Evolutionary conservation across 1,140 invertebrate species (phyloP).

Genomic region (Papilio polyxenes): DNA sequence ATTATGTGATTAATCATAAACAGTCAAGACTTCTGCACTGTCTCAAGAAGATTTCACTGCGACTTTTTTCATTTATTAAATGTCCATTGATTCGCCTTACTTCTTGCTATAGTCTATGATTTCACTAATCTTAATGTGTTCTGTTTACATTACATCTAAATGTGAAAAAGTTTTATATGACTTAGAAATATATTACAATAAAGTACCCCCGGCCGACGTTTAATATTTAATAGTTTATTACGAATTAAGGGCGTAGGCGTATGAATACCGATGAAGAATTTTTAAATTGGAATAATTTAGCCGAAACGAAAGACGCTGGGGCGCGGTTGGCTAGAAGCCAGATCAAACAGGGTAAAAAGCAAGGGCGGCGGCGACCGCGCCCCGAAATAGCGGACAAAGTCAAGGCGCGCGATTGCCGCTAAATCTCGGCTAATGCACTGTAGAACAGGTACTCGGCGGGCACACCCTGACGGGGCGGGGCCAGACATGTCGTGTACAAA

Average conservation of each 20-base stretch:
- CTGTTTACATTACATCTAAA: not conserved
- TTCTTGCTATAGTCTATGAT: not conserved
- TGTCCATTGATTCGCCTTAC: conserved; percentile 13
- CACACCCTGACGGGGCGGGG: conserved; percentile 13
- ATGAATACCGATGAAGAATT: not conserved
- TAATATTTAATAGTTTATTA: conserved; percentile 6
- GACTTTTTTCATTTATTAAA: not conserved
- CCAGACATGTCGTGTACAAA: conserved; percentile 27
- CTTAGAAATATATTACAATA: not conserved
- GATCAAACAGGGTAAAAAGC: conserved; percentile 78
- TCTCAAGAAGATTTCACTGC: conserved; percentile 9
- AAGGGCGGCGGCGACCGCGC: conserved; percentile 74
- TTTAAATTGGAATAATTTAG: conserved; percentile 20
- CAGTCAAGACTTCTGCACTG: conserved; percentile 43
- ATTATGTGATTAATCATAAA: conserved; percentile 45
- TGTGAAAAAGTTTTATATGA: not conserved
- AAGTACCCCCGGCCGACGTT: not conserved
- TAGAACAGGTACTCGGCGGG: conserved; percentile 19
- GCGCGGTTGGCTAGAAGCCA: conserved; percentile 74
- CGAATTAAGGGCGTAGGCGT: not conserved
- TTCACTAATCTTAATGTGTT: not conserved
- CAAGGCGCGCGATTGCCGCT: conserved; percentile 67
- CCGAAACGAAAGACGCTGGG: conserved; percentile 54
- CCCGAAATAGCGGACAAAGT: conserved; percentile 76
- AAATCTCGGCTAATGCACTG: conserved; percentile 10